Base-by-base conservation (phyloP, 2,888 invertebrate genomes). In the Unio delphinus region DNA sequence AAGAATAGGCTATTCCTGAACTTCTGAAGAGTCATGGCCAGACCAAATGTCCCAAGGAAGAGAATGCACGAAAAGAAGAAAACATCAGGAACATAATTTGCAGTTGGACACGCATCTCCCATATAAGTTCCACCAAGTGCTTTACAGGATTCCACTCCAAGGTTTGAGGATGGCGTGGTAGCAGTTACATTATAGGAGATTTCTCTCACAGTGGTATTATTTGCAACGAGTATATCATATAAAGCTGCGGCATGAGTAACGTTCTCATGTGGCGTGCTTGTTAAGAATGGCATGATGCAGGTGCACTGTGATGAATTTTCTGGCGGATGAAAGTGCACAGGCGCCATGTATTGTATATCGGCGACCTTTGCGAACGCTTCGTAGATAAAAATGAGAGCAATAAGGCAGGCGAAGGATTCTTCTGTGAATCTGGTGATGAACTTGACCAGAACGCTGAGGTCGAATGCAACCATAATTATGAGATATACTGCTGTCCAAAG, bases 341-440 rank as follows among this genome's bases (percentile, higher is more conserved):
- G 83, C 7, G 61, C 59, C 2, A 76, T 67, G 0, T 55, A 58
- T 26, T 72, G 73, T 18, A 83, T 80, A 18, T 94, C 93, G 82
- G 95, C 91, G 61, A 98, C 95, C 91, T 98, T 98, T 91, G 97
- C 96, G 79, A 98, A 93, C 65, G 98, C 97, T 93, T 98, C 97
- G 88, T 95, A 95, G 90, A 99, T 97, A 90, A 98, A 99, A 88
- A 99, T 99, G 86, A 98, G 95, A 55, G 98, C 98, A 88, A 98
- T 99, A 20, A 98, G 92, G 0, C 96, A 96, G 20, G 98, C 98
- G 88, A 98, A 98, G 90, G 97, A 98, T 90, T 98, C 98, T 90
- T 98, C 98, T 0, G 98, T 98, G 89, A 98, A 98, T 80, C 98
- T 93, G 18, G 98, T 99, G 80, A 98, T 98, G 88, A 97, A 97